A percentile compares a stretch with the other conserved stretches of the same genome.
These are phyloP conservation scores for Vespertilio murinus DNA, from an alignment of 2,797 vertebrate species.

Conservation along the genomic window DNA sequence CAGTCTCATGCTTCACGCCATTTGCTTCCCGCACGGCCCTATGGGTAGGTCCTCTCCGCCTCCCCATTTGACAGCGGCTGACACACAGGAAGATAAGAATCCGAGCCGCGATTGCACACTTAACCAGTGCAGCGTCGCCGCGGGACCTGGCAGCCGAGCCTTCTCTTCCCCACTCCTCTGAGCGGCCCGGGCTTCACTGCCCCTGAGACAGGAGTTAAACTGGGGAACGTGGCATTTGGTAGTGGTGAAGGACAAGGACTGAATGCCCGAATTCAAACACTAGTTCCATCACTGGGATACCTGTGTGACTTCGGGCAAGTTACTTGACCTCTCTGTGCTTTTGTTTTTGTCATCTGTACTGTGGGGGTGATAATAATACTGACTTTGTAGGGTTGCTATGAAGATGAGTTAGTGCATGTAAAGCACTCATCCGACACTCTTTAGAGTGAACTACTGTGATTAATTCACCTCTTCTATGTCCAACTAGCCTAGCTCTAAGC, in stretches of 20 bases:
- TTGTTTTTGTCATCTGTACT: not conserved
- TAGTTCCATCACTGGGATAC: not conserved
- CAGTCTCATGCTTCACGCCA: rapidly evolving
- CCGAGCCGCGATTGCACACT: not conserved
- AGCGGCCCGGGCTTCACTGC: not conserved
- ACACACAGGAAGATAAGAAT: not conserved
- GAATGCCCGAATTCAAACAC: not conserved
- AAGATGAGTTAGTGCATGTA: not conserved
- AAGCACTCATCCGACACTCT: not conserved
- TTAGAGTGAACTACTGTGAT: not conserved
- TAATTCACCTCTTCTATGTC: not conserved
- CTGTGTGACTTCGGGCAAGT: not conserved
- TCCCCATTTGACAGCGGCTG: not conserved
- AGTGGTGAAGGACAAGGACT: not conserved
- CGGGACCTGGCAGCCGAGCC: not conserved
- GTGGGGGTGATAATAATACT: not conserved
- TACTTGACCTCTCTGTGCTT: not conserved
- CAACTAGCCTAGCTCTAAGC: not conserved
- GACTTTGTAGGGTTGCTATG: not conserved
- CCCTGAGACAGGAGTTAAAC: not conserved
- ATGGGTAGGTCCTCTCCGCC: not conserved
- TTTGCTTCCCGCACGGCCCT: not conserved
- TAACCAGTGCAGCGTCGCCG: not conserved
- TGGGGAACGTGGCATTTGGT: not conserved
- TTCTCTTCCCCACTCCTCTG: not conserved